Conservation (phyloP, 2,888 invertebrate genomes). For the Melanargia galathea region DNA sequence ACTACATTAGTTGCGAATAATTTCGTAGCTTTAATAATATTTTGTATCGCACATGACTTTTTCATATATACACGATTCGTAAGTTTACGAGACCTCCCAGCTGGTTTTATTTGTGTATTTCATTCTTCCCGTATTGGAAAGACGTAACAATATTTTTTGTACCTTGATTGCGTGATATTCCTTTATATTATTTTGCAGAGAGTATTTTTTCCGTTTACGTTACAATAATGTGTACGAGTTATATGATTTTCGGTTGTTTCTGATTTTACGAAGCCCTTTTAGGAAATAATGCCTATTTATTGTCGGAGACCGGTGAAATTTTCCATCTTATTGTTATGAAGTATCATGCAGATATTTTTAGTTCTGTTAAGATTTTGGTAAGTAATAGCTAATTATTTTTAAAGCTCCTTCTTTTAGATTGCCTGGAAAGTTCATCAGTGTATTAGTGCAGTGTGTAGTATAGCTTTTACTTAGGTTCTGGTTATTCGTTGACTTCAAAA, state of each 20-base stretch:
- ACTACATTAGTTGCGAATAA: constrained; percentile 41
- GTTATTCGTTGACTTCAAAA: too few relatives aligned
- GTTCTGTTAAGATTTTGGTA: too few relatives aligned
- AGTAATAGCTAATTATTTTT: too few relatives aligned
- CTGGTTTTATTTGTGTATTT: constrained; percentile 33
- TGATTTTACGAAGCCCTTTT: constrained; percentile 7
- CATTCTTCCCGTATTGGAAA: constrained; percentile 24
- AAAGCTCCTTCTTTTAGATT: too few relatives aligned
- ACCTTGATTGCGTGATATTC: constrained; percentile 22
- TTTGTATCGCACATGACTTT: constrained; percentile 33
- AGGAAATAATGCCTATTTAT: neutral
- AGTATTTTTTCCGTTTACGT: constrained; percentile 18
- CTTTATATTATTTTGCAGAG: constrained; percentile 19
- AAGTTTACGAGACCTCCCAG: constrained; percentile 39
- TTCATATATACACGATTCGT: constrained; percentile 36
- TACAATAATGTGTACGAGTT: neutral
- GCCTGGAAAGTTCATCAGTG: too few relatives aligned
- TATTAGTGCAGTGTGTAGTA: too few relatives aligned
- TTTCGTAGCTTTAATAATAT: constrained; percentile 32
- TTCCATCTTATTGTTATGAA: neutral
- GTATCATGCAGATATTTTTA: neutral
- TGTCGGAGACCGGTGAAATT: neutral
- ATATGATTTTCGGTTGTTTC: constrained; percentile 10
- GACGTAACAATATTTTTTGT: constrained; percentile 23
- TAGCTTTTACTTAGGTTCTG: too few relatives aligned